phyloP scores from a whole-genome alignment of 2,888 invertebrate genomes.

The Rhaphigaster nebulosa region DNA sequence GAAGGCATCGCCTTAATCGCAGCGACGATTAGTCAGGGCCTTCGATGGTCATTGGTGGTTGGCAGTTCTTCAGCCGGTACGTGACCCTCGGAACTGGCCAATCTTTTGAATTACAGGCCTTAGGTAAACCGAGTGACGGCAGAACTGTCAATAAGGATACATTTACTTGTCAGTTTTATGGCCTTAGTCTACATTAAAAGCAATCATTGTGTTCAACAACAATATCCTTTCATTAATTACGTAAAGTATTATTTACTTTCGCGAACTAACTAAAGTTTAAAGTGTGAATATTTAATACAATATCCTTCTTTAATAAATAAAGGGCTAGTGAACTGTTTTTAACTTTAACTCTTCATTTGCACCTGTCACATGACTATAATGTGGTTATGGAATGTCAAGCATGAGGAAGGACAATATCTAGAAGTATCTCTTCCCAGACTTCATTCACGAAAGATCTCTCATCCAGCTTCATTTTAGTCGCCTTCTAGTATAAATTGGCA shows the following conservation, averaged over 20 bases:
- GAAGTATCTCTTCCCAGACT: too few species aligned
- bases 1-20: not conserved
- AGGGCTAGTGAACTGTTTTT: too few species aligned
- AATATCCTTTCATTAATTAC: not conserved
- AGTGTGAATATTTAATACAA: too few species aligned
- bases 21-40: conserved; percentile 2
- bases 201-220: not conserved
- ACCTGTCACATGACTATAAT: too few species aligned
- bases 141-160: not conserved
- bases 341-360: too few species aligned
- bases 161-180: not conserved
- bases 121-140: not conserved
- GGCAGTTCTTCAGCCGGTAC: not conserved
- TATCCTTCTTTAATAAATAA: too few species aligned
- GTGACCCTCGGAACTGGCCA: not conserved
- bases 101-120: conserved; percentile 8
- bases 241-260: not conserved
- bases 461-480: too few species aligned
- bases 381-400: too few species aligned
- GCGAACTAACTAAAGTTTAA: not conserved
- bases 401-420: too few species aligned
- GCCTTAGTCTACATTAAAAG: not conserved
- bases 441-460: too few species aligned
- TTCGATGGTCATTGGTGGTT: not conserved
- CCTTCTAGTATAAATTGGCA: too few species aligned